These are phyloP conservation scores for Chroicocephalus ridibundus DNA, from an alignment of 2,113 vertebrate genomes.

Conservation along the genomic window DNA sequence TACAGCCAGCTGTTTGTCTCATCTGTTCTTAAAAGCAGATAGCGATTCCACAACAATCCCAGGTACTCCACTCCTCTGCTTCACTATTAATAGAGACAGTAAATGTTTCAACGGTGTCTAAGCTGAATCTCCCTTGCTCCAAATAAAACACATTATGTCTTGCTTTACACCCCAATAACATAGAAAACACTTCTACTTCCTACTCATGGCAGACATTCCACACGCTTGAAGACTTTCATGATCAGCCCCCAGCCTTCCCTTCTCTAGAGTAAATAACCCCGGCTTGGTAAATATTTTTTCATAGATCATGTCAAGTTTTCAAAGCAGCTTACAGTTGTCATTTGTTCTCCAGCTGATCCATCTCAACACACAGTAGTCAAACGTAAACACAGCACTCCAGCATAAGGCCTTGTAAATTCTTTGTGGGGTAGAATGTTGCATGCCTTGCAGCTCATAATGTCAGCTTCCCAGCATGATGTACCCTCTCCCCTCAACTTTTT, in stretches of 20 bases:
- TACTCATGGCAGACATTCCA: background rate
- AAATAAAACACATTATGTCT: background rate
- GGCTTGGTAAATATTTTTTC: background rate
- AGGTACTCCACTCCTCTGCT: background rate
- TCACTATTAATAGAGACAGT: background rate
- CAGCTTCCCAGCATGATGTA: background rate
- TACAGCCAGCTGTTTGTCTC: background rate
- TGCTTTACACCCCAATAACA: background rate
- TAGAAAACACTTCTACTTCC: background rate
- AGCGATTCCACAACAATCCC: rapidly evolving
- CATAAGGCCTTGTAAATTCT: background rate
- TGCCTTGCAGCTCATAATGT: background rate
- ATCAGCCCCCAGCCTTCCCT: background rate
- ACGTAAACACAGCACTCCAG: background rate
- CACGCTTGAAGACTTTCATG: background rate
- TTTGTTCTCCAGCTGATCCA: background rate
- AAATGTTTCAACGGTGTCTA: background rate
- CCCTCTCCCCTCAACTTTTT: background rate
- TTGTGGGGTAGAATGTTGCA: background rate
- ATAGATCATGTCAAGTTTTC: background rate
- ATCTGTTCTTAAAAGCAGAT: background rate
- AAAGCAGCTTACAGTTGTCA: background rate
- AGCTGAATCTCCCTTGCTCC: background rate
- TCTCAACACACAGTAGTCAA: background rate
- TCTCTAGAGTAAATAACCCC: background rate